Evolutionary conservation across 2,888 invertebrate species (phyloP), one percentile per base, ranked within the genome.

Genomic region (Onthophagus sagittarius): DNA sequence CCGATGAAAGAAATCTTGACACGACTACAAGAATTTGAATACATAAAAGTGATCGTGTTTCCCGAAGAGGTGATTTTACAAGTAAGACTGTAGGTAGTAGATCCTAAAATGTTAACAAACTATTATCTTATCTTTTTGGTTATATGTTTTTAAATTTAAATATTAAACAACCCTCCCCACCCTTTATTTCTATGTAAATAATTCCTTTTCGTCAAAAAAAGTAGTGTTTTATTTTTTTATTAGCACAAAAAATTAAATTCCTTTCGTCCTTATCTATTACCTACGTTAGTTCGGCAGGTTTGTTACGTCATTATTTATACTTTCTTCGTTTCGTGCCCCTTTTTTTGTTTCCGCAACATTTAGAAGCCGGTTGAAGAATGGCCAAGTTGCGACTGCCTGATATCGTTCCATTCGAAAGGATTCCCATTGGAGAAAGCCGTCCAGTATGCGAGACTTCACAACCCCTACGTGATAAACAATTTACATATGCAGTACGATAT

Each of bases 1-100:
- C 99, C 99, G 11, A 99, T 99, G 99, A 95, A 95, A 83, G 99
- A 99, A 87, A 99, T 99, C 81, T 90, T 99, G 74, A 96, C 95
- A 0, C 90, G 99, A 62, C 90, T 99, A 74, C 94, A 97, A 81
- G 98, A 98, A 86, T 99, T 98, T 85, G 97, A 98, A 85, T 97
- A 96, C 85, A 94, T 98, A 82, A 94, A 95, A 87, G 94, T 97
- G 86, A 89, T 95, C 72, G 95, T 99, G 77, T 99, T 99, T 87
- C 92, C 95, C 71, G 99, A 99, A 89, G 94, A 96, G 86, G 94
- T 96, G 81, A 99, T 99, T 86, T 89, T 99, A 79, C 93, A 96
- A 88, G 95, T 94, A 79, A 76, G 72, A 72, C 71, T 67, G 74
- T 72, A 74, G 74, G 74, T 74, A 70, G 74, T 74, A 74, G 74